Evolutionary conservation across 2,113 vertebrate species (phyloP), one percentile per base, ranked within the genome.

Genomic region (Actenoides lindsayi): DNA sequence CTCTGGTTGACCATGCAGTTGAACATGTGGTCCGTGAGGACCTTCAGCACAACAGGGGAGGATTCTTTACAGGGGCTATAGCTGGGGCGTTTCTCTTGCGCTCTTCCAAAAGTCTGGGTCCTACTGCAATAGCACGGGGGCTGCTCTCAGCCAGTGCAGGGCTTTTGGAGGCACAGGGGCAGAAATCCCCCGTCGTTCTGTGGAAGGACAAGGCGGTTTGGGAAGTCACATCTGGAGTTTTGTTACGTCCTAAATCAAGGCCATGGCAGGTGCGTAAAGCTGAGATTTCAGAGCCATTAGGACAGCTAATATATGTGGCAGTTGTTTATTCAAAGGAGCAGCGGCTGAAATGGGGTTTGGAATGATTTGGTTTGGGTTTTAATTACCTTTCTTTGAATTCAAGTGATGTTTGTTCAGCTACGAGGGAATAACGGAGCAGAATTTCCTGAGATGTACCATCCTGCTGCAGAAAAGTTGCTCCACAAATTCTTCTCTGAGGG

Each of bases 191-290:
- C 27, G 7, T 19, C 0, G 1, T 44, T 76, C 86, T 7, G 10
- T 13, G 15, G 44, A 77, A 46, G 2, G 11, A 23, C 56, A 33
- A 0, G 0, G n/a, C 0, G 0, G 30, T 50, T 93, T 76, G 88
- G 86, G 69, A 78, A 77, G 78, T 53, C 83, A 65, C 92, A 86
- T 79, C 83, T 94, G 92, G 92, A 85, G 68, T 83, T 92, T 48
- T 42, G 57, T 85, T 83, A 65, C 10, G 0, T 48, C 14, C 67
- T 95, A 94, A 93, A 93, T 92, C 90, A 93, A 67, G 53, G 75
- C 33, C 0, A 0, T 76, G 92, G 85, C 92, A 93, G 92, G 92
- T 92, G 89, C 37, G 59, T 90, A 90, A 90, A 94, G 88, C 82
- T 88, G 85, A 80, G 88, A 85, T 88, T 94, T 89, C 83, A 77